Percentiles rank a stretch among this genome's conserved stretches.
Conservation (phyloP, 2,797 vertebrate species). For the Gambusia yucatana region DNA sequence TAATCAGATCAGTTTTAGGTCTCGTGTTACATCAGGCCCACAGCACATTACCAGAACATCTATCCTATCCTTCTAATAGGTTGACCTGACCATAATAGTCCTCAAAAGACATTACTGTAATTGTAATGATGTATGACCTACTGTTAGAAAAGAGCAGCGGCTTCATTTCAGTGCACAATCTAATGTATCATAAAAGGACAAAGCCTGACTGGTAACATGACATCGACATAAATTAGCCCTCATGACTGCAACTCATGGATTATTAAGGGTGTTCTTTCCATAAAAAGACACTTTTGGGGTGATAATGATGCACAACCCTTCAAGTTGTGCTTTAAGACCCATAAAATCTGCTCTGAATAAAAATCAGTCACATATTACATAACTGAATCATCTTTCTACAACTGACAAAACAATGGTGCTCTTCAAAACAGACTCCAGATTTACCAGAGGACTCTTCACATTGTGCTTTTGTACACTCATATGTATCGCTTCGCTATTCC, state of each 20-base stretch:
- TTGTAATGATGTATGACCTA: neutral
- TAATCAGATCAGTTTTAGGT: neutral
- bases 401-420: neutral
- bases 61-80: neutral
- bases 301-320: neutral
- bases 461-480: neutral
- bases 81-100: neutral
- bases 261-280: neutral
- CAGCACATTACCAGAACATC: neutral
- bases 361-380: neutral
- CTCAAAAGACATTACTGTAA: neutral
- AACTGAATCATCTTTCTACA: neutral
- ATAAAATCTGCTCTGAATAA: neutral
- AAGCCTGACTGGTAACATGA: neutral
- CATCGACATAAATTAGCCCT: neutral
- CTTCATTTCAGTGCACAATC: neutral
- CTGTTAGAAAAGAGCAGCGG: neutral
- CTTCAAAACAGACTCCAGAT: neutral
- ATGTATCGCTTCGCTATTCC: neutral
- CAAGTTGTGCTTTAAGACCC: neutral
- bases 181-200: conserved; percentile 1
- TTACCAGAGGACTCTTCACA: neutral
- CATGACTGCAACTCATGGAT: neutral
- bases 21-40: neutral
- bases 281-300: neutral